Evolutionary conservation across 2,113 vertebrate genomes (phyloP).

Genomic region (Cebidichthys violaceus): DNA sequence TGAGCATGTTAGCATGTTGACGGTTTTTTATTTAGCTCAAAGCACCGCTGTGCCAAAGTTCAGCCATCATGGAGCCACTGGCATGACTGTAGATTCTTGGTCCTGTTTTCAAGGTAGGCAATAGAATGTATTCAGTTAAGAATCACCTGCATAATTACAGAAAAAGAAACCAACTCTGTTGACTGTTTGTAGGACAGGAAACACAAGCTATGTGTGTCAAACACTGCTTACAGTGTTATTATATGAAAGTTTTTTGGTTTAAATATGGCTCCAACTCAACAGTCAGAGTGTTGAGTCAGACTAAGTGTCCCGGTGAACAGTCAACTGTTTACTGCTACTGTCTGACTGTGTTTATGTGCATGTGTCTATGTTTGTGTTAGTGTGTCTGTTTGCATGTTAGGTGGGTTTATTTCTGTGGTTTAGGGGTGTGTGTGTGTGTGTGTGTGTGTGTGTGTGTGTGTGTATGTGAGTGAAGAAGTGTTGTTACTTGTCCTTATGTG

Average conservation of each 20-base stretch:
- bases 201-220: background rate
- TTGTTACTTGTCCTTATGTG: constrained; percentile 20
- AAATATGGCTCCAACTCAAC: constrained; percentile 28
- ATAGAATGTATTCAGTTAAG: background rate
- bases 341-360: constrained; percentile 60
- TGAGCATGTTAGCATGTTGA: background rate
- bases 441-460: background rate
- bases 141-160: background rate
- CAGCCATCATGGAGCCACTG: background rate
- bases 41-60: too few relatives aligned
- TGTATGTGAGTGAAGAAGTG: constrained; percentile 27
- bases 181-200: background rate
- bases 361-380: constrained; percentile 62
- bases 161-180: too few relatives aligned
- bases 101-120: background rate
- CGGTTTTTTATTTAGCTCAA: too few relatives aligned
- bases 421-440: constrained; percentile 27
- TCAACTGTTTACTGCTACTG: constrained; percentile 64
- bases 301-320: constrained; percentile 52
- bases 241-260: constrained; percentile 4
- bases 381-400: constrained; percentile 46
- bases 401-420: constrained; percentile 33
- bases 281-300: constrained; percentile 43
- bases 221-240: background rate
- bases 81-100: background rate